Evolutionary conservation across 2,797 vertebrate genomes (phyloP), one percentile per base, ranked within the genome.

Genomic region (Thaleichthys pacificus): DNA sequence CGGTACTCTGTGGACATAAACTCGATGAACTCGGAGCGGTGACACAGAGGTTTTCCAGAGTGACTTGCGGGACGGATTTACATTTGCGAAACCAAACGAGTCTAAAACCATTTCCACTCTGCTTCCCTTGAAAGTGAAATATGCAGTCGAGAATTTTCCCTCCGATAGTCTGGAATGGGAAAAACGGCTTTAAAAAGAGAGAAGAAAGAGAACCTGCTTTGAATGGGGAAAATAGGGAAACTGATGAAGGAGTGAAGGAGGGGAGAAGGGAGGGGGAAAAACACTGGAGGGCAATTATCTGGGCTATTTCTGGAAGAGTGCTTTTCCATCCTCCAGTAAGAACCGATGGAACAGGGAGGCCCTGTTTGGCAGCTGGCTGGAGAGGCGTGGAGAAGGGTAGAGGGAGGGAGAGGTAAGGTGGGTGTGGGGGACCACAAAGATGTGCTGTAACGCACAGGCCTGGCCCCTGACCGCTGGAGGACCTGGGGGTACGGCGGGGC

Each of bases 251-350:
- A 72, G 65, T 68, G 58, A 58, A 66, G 54, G 24, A 61, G 57
- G 6, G 57, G 26, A 24, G 38, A 28, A n/a, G 22, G 60, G 22
- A 73, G n/a, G 56, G 60, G 69, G 66, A 87, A 82, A 74, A 85
- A 84, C 86, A 85, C 87, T 78, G 70, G 82, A 87, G 88, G 88
- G 87, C 83, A 92, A 92, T 92, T 90, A 89, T 87, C 79, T 80
- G 80, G 78, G 84, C 90, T 91, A 88, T 91, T 91, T 90, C 84
- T 89, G 88, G 89, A 91, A 87, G 83, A 88, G 74, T 81, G 86
- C 83, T 86, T 86, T 87, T 87, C 87, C 84, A 87, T 85, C 79
- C 84, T 87, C 70, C 81, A 86, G 75, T 62, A 26, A 68, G 79
- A 81, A 82, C 24, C 77, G 76, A 83, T 75, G 78, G 85, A 90